A percentile compares a stretch with the other conserved stretches of the same genome.
These are phyloP conservation scores for Pseudorectes ferrugineus DNA, from an alignment of 2,113 vertebrate genomes.

Conservation along the genomic window DNA sequence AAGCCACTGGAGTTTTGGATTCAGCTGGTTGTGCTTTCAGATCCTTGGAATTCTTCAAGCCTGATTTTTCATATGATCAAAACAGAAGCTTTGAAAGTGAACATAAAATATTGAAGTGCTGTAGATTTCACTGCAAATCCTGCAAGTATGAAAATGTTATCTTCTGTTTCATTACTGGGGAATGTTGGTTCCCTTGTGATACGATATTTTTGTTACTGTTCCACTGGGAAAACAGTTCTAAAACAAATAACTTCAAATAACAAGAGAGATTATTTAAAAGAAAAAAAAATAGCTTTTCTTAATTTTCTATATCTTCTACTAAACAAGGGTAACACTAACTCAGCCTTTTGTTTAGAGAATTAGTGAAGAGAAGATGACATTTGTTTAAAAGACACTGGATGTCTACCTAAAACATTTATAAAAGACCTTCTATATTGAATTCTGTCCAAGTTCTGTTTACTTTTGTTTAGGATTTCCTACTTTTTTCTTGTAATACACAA, in stretches of 20 bases:
- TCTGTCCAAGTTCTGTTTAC: background rate
- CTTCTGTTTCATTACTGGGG: background rate
- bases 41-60: background rate
- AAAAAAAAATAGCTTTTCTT: background rate
- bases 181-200: background rate
- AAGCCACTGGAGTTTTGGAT: background rate
- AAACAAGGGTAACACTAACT: background rate
- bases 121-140: background rate
- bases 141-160: background rate
- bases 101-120: background rate
- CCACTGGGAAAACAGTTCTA: background rate
- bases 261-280: background rate
- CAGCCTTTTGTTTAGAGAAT: background rate
- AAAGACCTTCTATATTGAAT: background rate
- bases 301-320: background rate
- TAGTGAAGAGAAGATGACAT: background rate
- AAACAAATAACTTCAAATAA: background rate
- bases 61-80: background rate
- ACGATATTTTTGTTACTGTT: background rate
- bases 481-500: background rate
- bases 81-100: background rate
- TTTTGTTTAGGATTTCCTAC: background rate
- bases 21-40: background rate
- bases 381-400: background rate
- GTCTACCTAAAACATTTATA: background rate